Base-by-base conservation (phyloP, 2,797 vertebrate species). In the Gadopsis bispinosus region DNA sequence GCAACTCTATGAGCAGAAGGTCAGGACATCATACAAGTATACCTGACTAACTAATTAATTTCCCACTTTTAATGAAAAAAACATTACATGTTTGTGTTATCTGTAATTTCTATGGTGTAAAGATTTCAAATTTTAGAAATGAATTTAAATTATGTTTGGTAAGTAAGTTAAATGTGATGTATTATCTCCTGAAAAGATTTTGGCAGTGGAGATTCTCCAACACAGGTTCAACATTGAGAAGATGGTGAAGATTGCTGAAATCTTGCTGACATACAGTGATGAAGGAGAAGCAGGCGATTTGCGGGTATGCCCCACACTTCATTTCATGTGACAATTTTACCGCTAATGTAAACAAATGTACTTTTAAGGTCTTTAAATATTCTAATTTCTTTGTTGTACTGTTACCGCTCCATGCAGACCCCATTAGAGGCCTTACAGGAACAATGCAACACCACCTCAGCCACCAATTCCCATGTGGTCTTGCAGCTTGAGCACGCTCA, bases 1-100 rank as follows among this genome's bases (percentile, higher is more conserved):
- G 1, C 96, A 97, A 78, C 95, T 97, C 12, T 84, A 93, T 0
- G 94, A 96, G n/a, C 97, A 97, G 79, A 97, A 98, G 96, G 97
- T 97, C 29, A 75, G 88, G 1, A 45, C 0, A 47, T 20, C 22
- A 13, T 10, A 4, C 48, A 31, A 16, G 31, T 50, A 50, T 5
- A 17, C 3, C 19, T 51, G 1, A 8, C 19, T 14, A 5, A 59
- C 17, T 10, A 33, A 61, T 62, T 0, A 56, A 35, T 68, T 47
- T 45, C 11, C 12, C 16, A 47, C 10, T 56, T 56, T 35, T 0
- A 71, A 29, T 53, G 26, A 22, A 53, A 29, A 14, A 41, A 29
- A 9, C 17, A 41, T 19, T 3, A 22, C 4, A n/a, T 20, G 8
- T 68, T n/a, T 45, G 4, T 26, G 4, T 39, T 53, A 14, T 56